A percentile compares a stretch with the other conserved stretches of the same genome.
Conservation (phyloP, 2,797 vertebrate species). For the Urophycis tenuis region DNA sequence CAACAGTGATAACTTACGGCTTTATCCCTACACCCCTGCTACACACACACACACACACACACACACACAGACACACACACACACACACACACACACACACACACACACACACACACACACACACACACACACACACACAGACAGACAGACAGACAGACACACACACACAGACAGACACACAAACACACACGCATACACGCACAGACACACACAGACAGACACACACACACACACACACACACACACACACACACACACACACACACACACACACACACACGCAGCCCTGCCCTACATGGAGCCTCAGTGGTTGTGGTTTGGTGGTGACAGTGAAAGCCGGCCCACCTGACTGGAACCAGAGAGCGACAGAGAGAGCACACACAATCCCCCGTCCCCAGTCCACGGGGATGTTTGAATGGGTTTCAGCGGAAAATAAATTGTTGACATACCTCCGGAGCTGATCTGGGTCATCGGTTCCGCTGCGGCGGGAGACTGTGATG, state of each 20-base stretch:
- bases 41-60: not conserved
- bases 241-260: too few species aligned
- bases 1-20: not conserved
- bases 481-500: not conserved
- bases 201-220: too few species aligned
- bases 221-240: too few species aligned
- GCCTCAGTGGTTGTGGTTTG: not conserved
- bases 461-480: not conserved
- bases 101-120: not conserved
- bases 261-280: not conserved
- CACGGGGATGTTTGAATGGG: not conserved
- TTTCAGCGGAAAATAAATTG: not conserved
- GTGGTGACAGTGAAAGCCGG: not conserved
- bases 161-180: not conserved
- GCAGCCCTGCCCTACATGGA: not conserved
- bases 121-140: not conserved
- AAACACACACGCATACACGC: too few species aligned
- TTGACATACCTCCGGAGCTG: not conserved
- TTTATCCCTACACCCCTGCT: not conserved
- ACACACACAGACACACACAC: not conserved
- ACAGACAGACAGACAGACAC: not conserved
- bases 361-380: not conserved
- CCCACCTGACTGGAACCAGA: not conserved
- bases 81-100: conserved; percentile 1
- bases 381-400: not conserved